Evolutionary conservation across 2,113 vertebrate genomes (phyloP), one percentile per base, ranked within the genome.

Genomic region (Eolophus roseicapilla): DNA sequence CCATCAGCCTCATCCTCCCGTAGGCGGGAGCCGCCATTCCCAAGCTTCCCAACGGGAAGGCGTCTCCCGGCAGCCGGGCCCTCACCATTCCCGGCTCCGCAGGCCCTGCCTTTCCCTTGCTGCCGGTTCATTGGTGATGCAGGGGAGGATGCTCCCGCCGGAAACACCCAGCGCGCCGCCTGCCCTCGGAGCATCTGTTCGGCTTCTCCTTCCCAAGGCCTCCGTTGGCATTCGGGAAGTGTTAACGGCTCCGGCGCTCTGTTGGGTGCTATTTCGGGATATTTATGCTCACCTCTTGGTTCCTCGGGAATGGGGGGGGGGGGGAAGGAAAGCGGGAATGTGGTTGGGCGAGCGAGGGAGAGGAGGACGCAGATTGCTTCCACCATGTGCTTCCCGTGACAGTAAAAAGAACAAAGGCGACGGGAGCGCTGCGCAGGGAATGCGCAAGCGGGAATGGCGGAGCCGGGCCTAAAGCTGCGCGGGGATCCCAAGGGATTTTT

Each of bases 241-340:
- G 98, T 97, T 97, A 98, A 98, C 97, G 97, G 97, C 97, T 97
- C 98, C 97, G 95, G 97, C 98, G 17, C 52, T 98, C 97, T 97
- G 98, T 97, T 98, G 97, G 95, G 96, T 97, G 98, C 97, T 98
- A 98, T 98, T 98, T 98, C 97, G 97, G 98, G 98, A 98, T 98
- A 98, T 98, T 98, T 98, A 98, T 97, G 97, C 97, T 97, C 98
- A 98, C 98, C 97, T 98, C 97, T 98, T 96, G 98, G 97, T 98
- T 98, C 82, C 82, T 41, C 5, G 25, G 49, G 49, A 50, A 50
- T 23, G 46, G 46, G 47, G 47, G 11, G 10, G 19, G 25, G 25
- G 25, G 25, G 8, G 98, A 97, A 97, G 97, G 97, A 97, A 98
- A 97, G 98, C 96, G 98, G 39, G 39, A 41, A 41, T 13, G 10